Conservation (phyloP, 2,888 invertebrate species). For the Nemapogon koenigi region DNA sequence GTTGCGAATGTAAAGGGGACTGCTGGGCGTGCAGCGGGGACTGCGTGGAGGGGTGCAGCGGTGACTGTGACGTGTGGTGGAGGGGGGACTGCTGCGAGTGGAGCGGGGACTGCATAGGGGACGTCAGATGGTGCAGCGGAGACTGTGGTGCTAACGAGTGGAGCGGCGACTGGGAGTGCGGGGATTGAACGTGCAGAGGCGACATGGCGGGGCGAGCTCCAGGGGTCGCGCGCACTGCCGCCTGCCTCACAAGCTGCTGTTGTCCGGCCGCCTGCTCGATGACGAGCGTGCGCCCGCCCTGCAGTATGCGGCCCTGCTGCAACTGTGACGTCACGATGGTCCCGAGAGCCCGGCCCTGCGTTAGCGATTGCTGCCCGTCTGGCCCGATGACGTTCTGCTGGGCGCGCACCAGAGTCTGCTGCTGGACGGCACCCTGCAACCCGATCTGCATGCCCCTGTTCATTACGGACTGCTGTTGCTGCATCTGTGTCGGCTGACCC, state of each 20-base stretch:
- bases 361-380: slow-evolving; percentile 31
- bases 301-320: slow-evolving; percentile 38
- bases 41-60: slow-evolving; percentile 42
- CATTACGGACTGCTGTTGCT: slow-evolving; percentile 42
- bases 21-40: slow-evolving; percentile 51
- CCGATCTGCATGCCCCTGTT: slow-evolving; percentile 54
- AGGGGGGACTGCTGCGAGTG: slow-evolving; percentile 21
- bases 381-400: slow-evolving; percentile 41
- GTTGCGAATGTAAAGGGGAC: slow-evolving; percentile 39
- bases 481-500: slow-evolving; percentile 47
- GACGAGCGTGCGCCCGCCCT: slow-evolving; percentile 45
- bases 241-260: slow-evolving; percentile 41
- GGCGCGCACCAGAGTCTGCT: slow-evolving; percentile 47
- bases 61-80: slow-evolving; percentile 30
- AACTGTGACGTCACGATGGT: slow-evolving; percentile 39
- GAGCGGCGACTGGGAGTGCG: slow-evolving; percentile 25
- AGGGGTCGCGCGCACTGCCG: slow-evolving; percentile 34
- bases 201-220: slow-evolving; percentile 41
- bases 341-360: slow-evolving; percentile 40
- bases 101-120: slow-evolving; percentile 26
- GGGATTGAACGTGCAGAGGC: slow-evolving; percentile 43
- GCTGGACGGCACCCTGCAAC: slow-evolving; percentile 34
- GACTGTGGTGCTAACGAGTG: slow-evolving; percentile 19
- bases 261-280: slow-evolving; percentile 47
- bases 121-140: slow-evolving; percentile 12